phyloP scores from a whole-genome alignment of 2,888 invertebrate genomes.

The Ophion slaviceki region DNA sequence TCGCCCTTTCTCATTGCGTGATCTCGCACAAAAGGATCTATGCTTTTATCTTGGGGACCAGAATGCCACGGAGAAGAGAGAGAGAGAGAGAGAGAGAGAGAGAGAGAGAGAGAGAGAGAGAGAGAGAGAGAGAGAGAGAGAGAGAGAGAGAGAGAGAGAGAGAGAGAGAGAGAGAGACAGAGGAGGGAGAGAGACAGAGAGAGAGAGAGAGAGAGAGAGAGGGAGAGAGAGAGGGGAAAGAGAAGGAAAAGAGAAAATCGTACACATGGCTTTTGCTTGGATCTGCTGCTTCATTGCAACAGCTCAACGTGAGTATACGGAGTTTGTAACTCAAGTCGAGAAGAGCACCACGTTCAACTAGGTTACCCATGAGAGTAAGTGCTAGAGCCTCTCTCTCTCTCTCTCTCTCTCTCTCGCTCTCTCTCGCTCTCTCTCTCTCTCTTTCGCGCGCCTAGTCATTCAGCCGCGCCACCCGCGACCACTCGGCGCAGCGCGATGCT shows the following conservation, averaged over 20 bases:
- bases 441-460: neutral
- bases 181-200: neutral
- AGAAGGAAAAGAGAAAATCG: neutral
- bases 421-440: neutral
- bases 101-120: neutral
- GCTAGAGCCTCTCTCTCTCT: neutral
- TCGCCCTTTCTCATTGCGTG: constrained; percentile 36
- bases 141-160: neutral
- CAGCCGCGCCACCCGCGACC: constrained; percentile 38
- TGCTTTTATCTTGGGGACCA: constrained; percentile 24
- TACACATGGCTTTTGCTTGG: constrained; percentile 32
- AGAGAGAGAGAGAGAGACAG: neutral
- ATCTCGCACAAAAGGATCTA: constrained; percentile 16
- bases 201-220: neutral
- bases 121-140: neutral
- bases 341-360: constrained; percentile 43
- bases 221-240: neutral
- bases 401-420: neutral
- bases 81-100: neutral
- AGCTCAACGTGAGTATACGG: constrained; percentile 33
- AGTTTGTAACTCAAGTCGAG: constrained; percentile 10
- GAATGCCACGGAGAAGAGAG: constrained; percentile 8
- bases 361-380: constrained; percentile 41
- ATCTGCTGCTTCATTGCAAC: constrained; percentile 11
- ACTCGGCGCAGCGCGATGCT: constrained; percentile 15